Evolutionary conservation across 2,888 invertebrate species (phyloP).

Genomic region (Conistra vaccinii): DNA sequence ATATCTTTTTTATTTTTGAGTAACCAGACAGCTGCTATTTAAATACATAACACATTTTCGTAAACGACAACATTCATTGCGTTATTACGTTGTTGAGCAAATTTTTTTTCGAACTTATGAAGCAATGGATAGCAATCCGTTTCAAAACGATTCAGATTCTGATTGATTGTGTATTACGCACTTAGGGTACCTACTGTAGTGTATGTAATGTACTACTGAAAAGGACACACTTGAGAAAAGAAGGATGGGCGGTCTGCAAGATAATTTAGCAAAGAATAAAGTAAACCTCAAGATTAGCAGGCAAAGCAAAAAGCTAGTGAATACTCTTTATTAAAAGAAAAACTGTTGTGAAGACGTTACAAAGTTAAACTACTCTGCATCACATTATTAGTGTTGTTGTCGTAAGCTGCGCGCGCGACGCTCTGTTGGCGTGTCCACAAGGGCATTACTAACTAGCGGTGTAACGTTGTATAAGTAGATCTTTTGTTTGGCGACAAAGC

Average conservation of each 20-base stretch:
- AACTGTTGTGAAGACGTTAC: background rate
- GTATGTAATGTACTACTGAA: background rate
- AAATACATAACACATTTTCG: too few relatives aligned
- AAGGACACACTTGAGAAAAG: background rate
- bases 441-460: slow-evolving; percentile 46
- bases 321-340: background rate
- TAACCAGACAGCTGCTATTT: too few relatives aligned
- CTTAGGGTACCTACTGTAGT: too few relatives aligned
- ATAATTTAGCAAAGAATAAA: background rate
- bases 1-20: background rate
- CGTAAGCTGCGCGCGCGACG: slow-evolving; percentile 35
- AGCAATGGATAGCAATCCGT: too few relatives aligned
- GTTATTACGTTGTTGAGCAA: too few relatives aligned
- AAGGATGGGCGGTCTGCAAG: background rate
- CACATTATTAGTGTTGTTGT: slow-evolving; percentile 5
- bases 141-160: too few relatives aligned
- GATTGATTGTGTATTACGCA: too few relatives aligned
- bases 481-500: slow-evolving; percentile 52
- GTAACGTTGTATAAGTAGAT: slow-evolving; percentile 44
- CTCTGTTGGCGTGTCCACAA: slow-evolving; percentile 49
- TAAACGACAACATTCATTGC: too few relatives aligned
- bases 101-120: too few relatives aligned
- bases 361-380: slow-evolving; percentile 38
- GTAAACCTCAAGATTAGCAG: too few relatives aligned
- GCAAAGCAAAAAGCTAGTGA: background rate